These are phyloP conservation scores for Megalopta genalis DNA, from an alignment of 1,140 invertebrate genomes.

Conservation along the genomic window DNA sequence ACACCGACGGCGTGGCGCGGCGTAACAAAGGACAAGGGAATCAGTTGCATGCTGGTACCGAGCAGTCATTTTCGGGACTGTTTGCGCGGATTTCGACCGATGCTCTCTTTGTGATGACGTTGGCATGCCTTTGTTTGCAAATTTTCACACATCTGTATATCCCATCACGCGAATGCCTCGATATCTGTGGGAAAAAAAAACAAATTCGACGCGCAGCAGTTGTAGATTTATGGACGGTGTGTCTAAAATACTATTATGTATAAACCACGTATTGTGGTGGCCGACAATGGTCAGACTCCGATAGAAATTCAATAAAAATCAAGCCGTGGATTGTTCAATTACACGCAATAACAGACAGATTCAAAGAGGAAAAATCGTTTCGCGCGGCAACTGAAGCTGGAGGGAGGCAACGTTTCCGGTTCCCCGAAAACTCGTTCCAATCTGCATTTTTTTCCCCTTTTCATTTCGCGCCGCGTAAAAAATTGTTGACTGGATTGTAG, in stretches of 20 bases:
- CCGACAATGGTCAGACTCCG: no score
- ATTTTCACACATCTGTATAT: no score
- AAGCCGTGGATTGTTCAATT: neutral
- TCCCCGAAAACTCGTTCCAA: neutral
- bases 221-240: no score
- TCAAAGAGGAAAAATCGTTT: neutral
- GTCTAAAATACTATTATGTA: no score
- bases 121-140: no score
- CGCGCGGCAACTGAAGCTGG: neutral
- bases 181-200: no score
- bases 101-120: no score
- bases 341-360: neutral
- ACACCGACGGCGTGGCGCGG: neutral
- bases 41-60: neutral
- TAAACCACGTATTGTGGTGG: no score
- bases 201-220: no score
- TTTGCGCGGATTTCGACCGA: conserved; percentile 19
- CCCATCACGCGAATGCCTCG: no score
- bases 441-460: neutral
- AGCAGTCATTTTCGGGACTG: conserved; percentile 40
- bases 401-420: neutral
- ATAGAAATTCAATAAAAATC: neutral
- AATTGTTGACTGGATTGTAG: neutral
- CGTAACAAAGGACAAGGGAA: conserved; percentile 4
- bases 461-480: neutral